Evolutionary conservation across 2,888 invertebrate genomes (phyloP).

Genomic region (Taphrorychus bicolor): DNA sequence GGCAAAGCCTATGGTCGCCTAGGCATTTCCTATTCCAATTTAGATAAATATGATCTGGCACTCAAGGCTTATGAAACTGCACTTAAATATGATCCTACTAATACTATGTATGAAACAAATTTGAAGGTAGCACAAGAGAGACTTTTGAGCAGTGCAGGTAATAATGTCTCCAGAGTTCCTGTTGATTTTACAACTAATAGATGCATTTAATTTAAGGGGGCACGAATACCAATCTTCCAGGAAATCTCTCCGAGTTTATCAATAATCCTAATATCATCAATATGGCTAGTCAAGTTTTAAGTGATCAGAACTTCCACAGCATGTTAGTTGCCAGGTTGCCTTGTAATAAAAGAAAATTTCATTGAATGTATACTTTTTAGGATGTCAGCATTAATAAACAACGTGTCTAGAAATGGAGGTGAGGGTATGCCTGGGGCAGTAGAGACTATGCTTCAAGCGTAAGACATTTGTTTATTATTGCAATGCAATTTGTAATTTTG

Average conservation of each 20-base stretch:
- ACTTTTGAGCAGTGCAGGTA: constrained; percentile 45
- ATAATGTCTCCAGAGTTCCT: not conserved
- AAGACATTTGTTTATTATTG: constrained; percentile 41
- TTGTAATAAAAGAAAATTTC: too few species aligned
- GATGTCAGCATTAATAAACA: constrained; percentile 56
- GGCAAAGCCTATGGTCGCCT: constrained; percentile 95
- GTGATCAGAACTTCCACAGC: constrained; percentile 84
- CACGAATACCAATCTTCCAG: constrained; percentile 39
- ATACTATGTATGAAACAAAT: constrained; percentile 89
- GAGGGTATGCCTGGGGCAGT: constrained; percentile 42
- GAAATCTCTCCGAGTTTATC: constrained; percentile 72
- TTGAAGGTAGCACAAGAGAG: constrained; percentile 81
- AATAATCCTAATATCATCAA: constrained; percentile 86
- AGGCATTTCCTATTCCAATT: constrained; percentile 85
- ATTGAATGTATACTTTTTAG: constrained; percentile 43
- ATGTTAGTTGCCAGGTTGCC: constrained; percentile 58
- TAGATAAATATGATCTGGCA: constrained; percentile 85
- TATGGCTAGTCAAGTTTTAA: constrained; percentile 84
- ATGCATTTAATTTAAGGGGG: not conserved
- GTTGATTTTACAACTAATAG: too few species aligned
- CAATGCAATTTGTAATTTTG: not conserved
- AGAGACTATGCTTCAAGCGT: constrained; percentile 55
- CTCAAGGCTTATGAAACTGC: constrained; percentile 87
- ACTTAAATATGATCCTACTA: constrained; percentile 88
- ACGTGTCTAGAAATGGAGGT: constrained; percentile 49